Conservation (phyloP, 2,113 vertebrate genomes). For the Vulpes lagopus region DNA sequence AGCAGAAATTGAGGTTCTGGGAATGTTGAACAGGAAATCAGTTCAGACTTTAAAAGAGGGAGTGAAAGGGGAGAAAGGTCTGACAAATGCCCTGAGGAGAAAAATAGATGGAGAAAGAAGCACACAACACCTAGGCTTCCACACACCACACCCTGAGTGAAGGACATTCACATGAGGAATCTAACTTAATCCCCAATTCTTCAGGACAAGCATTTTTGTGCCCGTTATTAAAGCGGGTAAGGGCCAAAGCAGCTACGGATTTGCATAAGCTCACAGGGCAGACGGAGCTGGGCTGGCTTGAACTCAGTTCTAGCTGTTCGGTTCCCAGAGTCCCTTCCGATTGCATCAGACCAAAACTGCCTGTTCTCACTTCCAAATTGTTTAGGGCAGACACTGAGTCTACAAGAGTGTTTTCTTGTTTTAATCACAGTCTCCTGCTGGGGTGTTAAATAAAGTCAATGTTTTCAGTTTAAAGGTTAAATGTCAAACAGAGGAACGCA, state of each 20-base stretch:
- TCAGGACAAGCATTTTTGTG: accelerated
- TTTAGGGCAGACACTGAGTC: background rate
- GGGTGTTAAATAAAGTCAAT: background rate
- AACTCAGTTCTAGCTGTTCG: background rate
- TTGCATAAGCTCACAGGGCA: background rate
- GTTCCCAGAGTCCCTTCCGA: background rate
- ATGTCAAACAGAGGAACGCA: background rate
- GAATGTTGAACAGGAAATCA: background rate
- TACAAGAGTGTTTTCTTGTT: background rate
- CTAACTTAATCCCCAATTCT: background rate
- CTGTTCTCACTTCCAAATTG: background rate
- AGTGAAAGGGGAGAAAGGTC: background rate
- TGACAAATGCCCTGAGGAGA: background rate
- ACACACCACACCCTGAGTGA: background rate
- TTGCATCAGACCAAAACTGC: background rate
- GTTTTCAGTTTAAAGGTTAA: background rate
- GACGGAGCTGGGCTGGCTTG: background rate
- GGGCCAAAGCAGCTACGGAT: background rate
- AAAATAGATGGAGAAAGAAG: background rate
- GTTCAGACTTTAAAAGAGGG: background rate
- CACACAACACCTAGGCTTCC: background rate
- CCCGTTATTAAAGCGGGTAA: background rate
- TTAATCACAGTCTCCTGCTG: background rate
- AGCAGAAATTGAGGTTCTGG: background rate
- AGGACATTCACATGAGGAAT: background rate